Evolutionary conservation across 2,888 invertebrate species (phyloP).

Genomic region (Papilio gigon): DNA sequence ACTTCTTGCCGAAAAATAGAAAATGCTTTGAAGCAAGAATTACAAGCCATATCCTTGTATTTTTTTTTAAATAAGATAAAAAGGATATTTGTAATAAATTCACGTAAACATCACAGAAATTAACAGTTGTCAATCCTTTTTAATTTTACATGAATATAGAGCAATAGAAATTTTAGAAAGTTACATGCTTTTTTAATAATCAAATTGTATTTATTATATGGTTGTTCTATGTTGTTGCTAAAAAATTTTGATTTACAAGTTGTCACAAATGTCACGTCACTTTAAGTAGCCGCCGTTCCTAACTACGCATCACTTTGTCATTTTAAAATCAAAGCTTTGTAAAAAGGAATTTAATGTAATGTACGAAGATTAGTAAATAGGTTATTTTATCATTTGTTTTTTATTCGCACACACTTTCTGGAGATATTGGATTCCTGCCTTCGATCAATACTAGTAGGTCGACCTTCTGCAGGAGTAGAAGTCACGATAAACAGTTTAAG

Average conservation of each 20-base stretch:
- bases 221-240: neutral
- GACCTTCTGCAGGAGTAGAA: neutral
- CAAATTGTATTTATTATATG: neutral
- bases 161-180: neutral
- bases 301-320: no score
- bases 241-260: neutral
- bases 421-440: no score
- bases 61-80: conserved; percentile 2
- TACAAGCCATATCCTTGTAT: conserved; percentile 84
- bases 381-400: no score
- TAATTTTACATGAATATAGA: neutral
- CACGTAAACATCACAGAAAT: neutral
- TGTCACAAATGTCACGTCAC: neutral
- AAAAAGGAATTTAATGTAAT: no score
- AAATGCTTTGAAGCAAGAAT: conserved; percentile 87
- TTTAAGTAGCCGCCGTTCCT: no score
- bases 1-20: conserved; percentile 89
- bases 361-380: no score
- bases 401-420: no score
- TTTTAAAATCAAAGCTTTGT: no score
- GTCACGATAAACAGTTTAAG: neutral
- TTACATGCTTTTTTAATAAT: neutral
- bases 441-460: no score
- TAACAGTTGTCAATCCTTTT: neutral
- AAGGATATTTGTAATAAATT: neutral